Base-by-base conservation (phyloP, 2,888 invertebrate species). In the Tenthredo scrophulariae region DNA sequence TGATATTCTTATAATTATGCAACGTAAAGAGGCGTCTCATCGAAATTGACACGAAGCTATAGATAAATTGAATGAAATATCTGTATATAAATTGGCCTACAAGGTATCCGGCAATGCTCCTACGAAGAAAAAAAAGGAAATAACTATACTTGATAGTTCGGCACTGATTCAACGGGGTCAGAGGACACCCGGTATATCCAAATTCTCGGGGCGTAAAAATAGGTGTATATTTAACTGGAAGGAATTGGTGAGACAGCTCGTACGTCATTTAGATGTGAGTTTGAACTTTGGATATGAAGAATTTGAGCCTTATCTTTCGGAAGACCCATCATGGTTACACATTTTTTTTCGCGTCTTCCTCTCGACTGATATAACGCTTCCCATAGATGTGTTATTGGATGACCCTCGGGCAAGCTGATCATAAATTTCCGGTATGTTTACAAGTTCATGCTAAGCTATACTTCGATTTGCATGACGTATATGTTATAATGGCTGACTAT, bases 221-320 rank as follows among this genome's bases (percentile, higher is more conserved):
- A 77, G 54, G 77, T 77, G 26, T 77, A 77, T 77, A 50, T 77
- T 77, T 33, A 33, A 46, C 77, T 54, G n/a, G 18, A 77, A 77
- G 50, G 33, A 29, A 75, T 75, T 75, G 75, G 15, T 22, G 15
- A 29, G 29, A 29, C 33, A n/a, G n/a, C 77, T 50, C 50, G 22
- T 75, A 37, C 46, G 33, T 46, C n/a, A 37, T 77, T 29, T 26
- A 54, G 50, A 77, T 77, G 50, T 3, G 54, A 26, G 33, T 46
- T 77, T 54, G 77, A 54, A 77, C 77, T 77, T 54, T n/a, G 54
- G 40, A 77, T 77, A 29, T 54, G 18, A 33, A 50, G 33, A 77
- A 33, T 33, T 46, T 18, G 40, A 29, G 13, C 10, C 54, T 29
- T 77, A 77, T 77, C 77, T 77, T 13, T 33, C 50, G 54, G 10